Evolutionary conservation across 2,113 vertebrate species (phyloP).

Genomic region (Merops nubicus): DNA sequence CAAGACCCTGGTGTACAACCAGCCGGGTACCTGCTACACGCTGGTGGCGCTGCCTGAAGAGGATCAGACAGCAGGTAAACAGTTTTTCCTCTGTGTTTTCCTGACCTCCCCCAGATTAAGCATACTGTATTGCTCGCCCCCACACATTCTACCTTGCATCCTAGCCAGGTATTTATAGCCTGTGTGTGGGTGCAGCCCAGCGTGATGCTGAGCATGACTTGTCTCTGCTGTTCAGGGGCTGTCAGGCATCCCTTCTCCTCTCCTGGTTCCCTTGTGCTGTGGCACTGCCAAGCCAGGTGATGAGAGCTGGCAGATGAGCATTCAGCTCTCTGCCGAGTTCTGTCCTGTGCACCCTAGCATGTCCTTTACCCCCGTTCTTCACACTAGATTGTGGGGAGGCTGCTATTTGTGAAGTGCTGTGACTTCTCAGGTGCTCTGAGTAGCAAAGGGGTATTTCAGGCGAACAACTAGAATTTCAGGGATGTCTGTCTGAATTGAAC

Average conservation of each 20-base stretch:
- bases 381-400: not conserved
- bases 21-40: constrained; percentile 82
- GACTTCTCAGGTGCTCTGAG: not conserved
- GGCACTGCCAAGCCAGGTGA: not conserved
- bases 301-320: not conserved
- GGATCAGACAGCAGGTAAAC: constrained; percentile 79
- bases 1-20: constrained; percentile 81
- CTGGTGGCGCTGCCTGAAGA: constrained; percentile 81
- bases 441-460: not conserved
- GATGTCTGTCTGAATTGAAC: not conserved
- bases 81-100: not conserved
- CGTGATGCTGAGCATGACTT: not conserved
- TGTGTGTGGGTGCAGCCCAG: not conserved
- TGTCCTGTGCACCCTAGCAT: not conserved
- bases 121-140: not conserved
- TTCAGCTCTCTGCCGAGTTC: not conserved
- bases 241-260: not conserved
- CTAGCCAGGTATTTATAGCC: constrained; percentile 22
- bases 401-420: not conserved
- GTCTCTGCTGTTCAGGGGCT: not conserved
- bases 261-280: not conserved
- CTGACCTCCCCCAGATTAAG: not conserved
- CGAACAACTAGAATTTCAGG: not conserved
- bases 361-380: not conserved
- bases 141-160: not conserved